Evolutionary conservation across 2,113 vertebrate species (phyloP).

Genomic region (Etheostoma spectabile): DNA sequence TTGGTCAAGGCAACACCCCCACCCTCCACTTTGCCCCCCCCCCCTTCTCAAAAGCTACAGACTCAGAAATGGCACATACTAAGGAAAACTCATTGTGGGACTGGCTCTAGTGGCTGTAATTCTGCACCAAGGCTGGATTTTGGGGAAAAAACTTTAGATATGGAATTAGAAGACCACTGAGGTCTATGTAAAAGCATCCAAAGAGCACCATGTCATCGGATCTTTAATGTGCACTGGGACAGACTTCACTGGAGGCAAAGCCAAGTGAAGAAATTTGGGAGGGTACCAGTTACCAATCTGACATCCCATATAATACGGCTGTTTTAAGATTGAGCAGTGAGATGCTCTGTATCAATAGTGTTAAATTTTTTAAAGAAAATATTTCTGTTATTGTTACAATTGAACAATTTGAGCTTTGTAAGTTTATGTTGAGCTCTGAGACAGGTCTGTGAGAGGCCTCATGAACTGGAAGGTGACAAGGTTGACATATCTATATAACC

Average conservation of each 20-base stretch:
- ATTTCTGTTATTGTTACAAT: not conserved
- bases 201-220: too few species aligned
- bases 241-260: conserved; percentile 21
- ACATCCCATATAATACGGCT: not conserved
- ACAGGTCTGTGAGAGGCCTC: conserved; percentile 39
- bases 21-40: too few species aligned
- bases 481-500: conserved; percentile 80
- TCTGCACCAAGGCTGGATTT: too few species aligned
- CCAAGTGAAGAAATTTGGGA: not conserved
- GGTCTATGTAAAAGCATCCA: too few species aligned
- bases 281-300: not conserved
- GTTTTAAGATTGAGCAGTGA: not conserved
- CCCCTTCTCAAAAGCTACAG: too few species aligned
- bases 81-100: too few species aligned
- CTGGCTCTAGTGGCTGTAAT: too few species aligned
- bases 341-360: not conserved
- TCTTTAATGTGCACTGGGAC: not conserved
- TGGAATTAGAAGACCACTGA: too few species aligned
- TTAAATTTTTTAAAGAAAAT: not conserved
- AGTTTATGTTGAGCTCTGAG: not conserved
- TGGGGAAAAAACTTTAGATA: too few species aligned
- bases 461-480: conserved; percentile 72
- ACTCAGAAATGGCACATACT: too few species aligned
- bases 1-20: too few species aligned
- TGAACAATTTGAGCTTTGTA: not conserved